Evolutionary conservation across 2,888 invertebrate genomes (phyloP).

Genomic region (Ochropleura leucogaster): DNA sequence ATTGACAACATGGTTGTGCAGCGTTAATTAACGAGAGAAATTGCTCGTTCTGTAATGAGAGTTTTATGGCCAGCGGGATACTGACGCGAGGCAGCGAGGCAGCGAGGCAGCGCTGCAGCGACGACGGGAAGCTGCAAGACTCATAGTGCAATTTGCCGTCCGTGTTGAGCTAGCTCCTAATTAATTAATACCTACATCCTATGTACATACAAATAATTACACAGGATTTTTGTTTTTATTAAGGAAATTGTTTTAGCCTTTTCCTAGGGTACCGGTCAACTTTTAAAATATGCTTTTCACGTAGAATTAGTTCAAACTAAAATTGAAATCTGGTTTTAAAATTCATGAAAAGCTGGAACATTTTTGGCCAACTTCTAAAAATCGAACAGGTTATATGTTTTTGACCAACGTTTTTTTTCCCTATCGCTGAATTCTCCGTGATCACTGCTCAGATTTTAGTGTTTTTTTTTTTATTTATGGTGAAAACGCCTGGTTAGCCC

Average conservation of each 20-base stretch:
- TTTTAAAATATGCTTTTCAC: neutral
- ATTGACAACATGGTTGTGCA: conserved; percentile 77
- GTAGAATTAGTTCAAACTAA: neutral
- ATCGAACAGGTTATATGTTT: too few species aligned
- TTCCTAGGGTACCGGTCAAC: conserved; percentile 2
- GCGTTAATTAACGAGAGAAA: conserved; percentile 81
- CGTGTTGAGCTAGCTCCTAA: conserved; percentile 72
- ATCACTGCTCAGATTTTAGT: too few species aligned
- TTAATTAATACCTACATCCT: conserved; percentile 75
- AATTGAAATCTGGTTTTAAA: neutral
- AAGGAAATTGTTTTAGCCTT: conserved; percentile 29
- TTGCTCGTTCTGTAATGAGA: conserved; percentile 78
- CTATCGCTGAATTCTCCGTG: too few species aligned
- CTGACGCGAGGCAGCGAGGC: conserved; percentile 48
- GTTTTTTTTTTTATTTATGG: too few species aligned
- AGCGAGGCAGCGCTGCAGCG: conserved; percentile 1
- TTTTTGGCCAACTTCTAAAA: neutral
- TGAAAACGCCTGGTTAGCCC: too few species aligned
- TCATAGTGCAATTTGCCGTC: conserved; percentile 76
- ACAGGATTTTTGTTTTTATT: conserved; percentile 38
- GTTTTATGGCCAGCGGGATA: conserved; percentile 77
- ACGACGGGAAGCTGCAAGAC: conserved; percentile 69
- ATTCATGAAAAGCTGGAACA: neutral
- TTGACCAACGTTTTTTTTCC: too few species aligned
- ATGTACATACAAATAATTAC: conserved; percentile 69